Conservation (phyloP, 2,888 invertebrate species). For the Oxytorus armatus region DNA sequence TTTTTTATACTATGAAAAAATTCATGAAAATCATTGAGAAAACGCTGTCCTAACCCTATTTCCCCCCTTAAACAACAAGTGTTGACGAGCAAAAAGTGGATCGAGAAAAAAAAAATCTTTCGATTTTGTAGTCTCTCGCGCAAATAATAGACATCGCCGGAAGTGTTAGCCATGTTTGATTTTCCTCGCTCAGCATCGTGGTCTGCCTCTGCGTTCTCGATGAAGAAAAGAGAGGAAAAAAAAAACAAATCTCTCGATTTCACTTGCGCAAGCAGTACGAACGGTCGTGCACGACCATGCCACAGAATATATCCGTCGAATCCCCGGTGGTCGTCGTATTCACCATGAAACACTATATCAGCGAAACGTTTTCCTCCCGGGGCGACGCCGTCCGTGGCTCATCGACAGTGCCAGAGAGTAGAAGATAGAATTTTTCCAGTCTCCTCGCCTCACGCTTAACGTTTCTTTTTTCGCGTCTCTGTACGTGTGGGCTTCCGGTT, state of each 20-base stretch:
- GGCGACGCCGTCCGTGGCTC: slow-evolving; percentile 4
- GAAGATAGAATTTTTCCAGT: slow-evolving; percentile 6
- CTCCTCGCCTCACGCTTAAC: slow-evolving; percentile 4
- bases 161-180: slow-evolving; percentile 49
- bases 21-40: no score
- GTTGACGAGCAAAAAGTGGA: not conserved
- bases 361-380: slow-evolving; percentile 54
- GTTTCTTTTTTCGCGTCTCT: slow-evolving; percentile 28
- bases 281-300: slow-evolving; percentile 52
- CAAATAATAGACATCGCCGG: slow-evolving; percentile 34
- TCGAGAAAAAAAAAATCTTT: slow-evolving; percentile 14
- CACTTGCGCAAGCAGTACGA: slow-evolving; percentile 53
- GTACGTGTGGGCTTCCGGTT: slow-evolving; percentile 11
- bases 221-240: slow-evolving; percentile 5
- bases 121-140: slow-evolving; percentile 9
- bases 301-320: slow-evolving; percentile 52
- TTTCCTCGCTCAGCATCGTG: slow-evolving; percentile 44
- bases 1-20: no score
- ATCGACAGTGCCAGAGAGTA: not conserved
- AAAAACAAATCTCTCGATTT: slow-evolving; percentile 54
- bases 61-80: not conserved
- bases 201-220: slow-evolving; percentile 56
- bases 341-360: slow-evolving; percentile 55
- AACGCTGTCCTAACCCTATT: no score
- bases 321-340: slow-evolving; percentile 56